A percentile compares a stretch with the other conserved stretches of the same genome.
These are phyloP conservation scores for Schizotus pectinicornis DNA, from an alignment of 2,888 invertebrate genomes.

Conservation along the genomic window DNA sequence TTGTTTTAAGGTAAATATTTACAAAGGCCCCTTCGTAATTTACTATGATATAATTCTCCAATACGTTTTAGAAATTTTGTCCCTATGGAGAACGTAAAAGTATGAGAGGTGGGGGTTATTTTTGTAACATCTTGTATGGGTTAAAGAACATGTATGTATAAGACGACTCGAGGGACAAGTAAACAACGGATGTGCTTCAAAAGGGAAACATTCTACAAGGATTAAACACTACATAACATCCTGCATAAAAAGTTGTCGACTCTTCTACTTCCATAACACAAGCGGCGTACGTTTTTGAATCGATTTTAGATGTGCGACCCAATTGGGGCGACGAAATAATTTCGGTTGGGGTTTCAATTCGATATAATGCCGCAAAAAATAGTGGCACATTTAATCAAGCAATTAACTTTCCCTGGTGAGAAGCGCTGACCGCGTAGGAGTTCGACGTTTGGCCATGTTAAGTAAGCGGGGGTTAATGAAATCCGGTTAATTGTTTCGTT, in stretches of 20 bases:
- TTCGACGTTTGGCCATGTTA: constrained; percentile 3
- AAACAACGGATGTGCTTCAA: constrained; percentile 28
- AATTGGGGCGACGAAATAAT: not conserved
- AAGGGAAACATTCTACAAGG: constrained; percentile 27
- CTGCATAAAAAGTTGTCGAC: constrained; percentile 17
- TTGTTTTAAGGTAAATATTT: too few relatives aligned
- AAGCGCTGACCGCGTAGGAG: constrained; percentile 7
- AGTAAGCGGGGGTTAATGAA: constrained; percentile 16
- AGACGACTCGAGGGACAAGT: constrained; percentile 28
- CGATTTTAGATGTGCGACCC: too few relatives aligned
- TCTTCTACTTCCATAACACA: too few relatives aligned
- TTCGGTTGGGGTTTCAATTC: not conserved
- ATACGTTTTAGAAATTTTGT: constrained; percentile 17
- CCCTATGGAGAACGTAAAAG: constrained; percentile 4
- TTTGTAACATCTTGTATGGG: constrained; percentile 24
- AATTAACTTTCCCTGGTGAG: constrained; percentile 9
- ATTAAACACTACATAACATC: constrained; percentile 26
- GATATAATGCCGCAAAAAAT: constrained; percentile 7
- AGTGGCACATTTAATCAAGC: constrained; percentile 8
- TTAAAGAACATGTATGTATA: constrained; percentile 29
- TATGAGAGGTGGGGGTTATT: constrained; percentile 15
- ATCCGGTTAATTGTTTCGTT: constrained; percentile 14
- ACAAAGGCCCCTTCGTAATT: too few relatives aligned
- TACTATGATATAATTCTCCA: constrained; percentile 9
- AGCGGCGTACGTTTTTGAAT: not conserved